Conservation (phyloP, 2,113 vertebrate genomes). For the Protobothrops flavoviridis region DNA sequence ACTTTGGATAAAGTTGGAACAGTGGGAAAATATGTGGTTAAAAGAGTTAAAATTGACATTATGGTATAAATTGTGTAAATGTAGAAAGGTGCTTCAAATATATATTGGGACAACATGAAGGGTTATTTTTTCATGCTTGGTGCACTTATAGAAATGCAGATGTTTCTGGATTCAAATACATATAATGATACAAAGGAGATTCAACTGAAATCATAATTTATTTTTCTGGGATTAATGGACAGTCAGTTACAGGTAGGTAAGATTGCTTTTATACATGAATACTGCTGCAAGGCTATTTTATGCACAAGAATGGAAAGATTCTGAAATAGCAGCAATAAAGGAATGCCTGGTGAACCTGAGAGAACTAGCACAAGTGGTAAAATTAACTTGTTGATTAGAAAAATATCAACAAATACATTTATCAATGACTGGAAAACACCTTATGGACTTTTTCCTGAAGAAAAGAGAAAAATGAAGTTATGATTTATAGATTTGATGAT, state of each 20-base stretch:
- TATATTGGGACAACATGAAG: neutral
- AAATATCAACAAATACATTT: too few species aligned
- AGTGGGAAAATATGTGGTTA: neutral
- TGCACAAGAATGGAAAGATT: neutral
- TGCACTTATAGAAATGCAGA: neutral
- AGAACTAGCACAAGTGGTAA: too few species aligned
- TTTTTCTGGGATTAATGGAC: neutral
- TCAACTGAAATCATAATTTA: neutral
- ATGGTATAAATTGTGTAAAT: neutral
- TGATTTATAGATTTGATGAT: too few species aligned
- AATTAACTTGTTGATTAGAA: too few species aligned
- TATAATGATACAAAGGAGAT: neutral
- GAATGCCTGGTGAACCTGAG: too few species aligned
- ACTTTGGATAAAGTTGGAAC: neutral
- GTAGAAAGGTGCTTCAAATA: neutral
- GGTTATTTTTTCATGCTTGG: neutral
- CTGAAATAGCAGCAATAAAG: neutral
- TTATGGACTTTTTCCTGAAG: too few species aligned
- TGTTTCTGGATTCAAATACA: neutral
- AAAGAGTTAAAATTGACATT: neutral
- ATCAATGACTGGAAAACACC: too few species aligned
- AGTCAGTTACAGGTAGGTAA: neutral
- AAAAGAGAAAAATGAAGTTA: too few species aligned
- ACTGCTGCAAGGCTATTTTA: neutral
- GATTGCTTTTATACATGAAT: too few species aligned